These are phyloP conservation scores for Andrena praecox DNA, from an alignment of 2,888 invertebrate genomes.

Conservation along the genomic window DNA sequence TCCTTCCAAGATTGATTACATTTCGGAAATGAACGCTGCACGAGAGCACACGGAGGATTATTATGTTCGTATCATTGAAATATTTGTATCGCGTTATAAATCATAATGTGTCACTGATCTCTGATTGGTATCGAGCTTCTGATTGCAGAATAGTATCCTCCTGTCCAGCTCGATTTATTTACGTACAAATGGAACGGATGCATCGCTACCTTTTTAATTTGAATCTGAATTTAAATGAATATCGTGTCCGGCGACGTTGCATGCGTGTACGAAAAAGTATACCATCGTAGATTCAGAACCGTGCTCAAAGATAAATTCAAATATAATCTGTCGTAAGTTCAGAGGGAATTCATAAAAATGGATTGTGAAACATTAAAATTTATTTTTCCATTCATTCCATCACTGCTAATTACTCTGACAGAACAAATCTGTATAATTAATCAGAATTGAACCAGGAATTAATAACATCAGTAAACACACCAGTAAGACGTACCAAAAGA, in stretches of 20 bases:
- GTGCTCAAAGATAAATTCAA: not conserved
- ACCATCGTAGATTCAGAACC: not conserved
- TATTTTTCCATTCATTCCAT: no score
- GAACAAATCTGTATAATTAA: no score
- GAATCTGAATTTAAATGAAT: slow-evolving; percentile 8
- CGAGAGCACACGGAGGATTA: not conserved
- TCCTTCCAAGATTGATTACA: not conserved
- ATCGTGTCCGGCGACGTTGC: not conserved
- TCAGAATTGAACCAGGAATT: no score
- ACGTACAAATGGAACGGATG: slow-evolving; percentile 6
- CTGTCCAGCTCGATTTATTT: slow-evolving; percentile 11
- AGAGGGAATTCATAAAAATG: no score
- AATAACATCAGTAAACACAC: no score
- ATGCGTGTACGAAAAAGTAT: not conserved
- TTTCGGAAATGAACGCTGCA: not conserved
- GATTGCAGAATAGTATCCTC: slow-evolving; percentile 2
- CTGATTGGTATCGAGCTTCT: not conserved
- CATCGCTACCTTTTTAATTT: slow-evolving; percentile 9
- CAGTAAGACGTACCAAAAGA: no score
- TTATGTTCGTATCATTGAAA: slow-evolving; percentile 20
- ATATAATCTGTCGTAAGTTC: not conserved
- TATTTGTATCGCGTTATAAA: slow-evolving; percentile 17
- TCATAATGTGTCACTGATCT: slow-evolving; percentile 12
- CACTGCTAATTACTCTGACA: no score
- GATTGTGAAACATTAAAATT: no score